Evolutionary conservation across 1,140 invertebrate genomes (phyloP).

Genomic region (Dreissena polymorpha): DNA sequence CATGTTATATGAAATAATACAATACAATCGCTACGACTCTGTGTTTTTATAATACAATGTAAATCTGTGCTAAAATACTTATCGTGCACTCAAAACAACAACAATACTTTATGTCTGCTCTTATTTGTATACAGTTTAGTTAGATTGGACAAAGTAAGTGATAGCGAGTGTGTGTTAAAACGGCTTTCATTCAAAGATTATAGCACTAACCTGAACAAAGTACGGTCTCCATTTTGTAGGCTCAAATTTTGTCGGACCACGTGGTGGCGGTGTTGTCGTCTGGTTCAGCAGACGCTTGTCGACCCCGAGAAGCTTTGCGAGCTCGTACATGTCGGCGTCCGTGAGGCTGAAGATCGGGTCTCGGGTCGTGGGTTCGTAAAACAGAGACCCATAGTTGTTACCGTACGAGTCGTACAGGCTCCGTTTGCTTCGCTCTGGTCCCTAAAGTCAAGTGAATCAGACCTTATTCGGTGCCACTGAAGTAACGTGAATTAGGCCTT

Average conservation of each 20-base stretch:
- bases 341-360: slow-evolving; percentile 7
- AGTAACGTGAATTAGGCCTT: background rate
- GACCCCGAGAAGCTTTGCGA: background rate
- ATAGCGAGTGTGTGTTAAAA: too few relatives aligned
- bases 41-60: too few relatives aligned
- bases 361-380: background rate
- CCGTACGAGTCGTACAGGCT: background rate
- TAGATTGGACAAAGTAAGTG: too few relatives aligned
- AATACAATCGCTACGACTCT: too few relatives aligned
- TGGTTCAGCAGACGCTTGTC: slow-evolving; percentile 23
- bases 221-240: slow-evolving; percentile 24
- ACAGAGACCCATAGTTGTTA: slow-evolving; percentile 10
- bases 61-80: too few relatives aligned
- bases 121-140: too few relatives aligned
- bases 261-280: background rate
- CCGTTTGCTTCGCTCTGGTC: background rate
- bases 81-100: too few relatives aligned
- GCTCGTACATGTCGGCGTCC: slow-evolving; percentile 17
- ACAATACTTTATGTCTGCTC: too few relatives aligned
- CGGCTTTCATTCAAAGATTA: too few relatives aligned
- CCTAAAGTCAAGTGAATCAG: background rate
- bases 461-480: background rate
- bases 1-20: too few relatives aligned
- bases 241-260: slow-evolving; percentile 23
- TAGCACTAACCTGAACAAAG: background rate